A percentile compares a stretch with the other conserved stretches of the same genome.
Evolutionary conservation across 2,113 vertebrate genomes (phyloP).

Genomic region (Triplophysa rosa): DNA sequence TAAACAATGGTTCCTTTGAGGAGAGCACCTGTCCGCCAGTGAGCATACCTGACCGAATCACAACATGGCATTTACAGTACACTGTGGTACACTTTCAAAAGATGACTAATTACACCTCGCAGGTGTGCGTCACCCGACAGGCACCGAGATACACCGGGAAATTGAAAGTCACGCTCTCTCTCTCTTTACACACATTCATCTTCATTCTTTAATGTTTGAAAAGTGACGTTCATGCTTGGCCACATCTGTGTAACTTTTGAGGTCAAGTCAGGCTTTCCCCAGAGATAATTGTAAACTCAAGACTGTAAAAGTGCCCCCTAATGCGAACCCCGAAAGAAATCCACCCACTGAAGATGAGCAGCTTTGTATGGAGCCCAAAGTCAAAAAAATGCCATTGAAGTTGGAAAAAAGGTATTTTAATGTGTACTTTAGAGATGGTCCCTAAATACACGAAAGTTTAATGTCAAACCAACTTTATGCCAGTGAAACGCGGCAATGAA

Average conservation of each 20-base stretch:
- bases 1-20: constrained; percentile 44
- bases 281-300: constrained; percentile 65
- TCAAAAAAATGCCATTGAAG: too few species aligned
- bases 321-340: constrained; percentile 57
- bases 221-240: constrained; percentile 46
- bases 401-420: too few species aligned
- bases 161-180: constrained; percentile 6
- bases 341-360: constrained; percentile 69
- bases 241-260: constrained; percentile 51
- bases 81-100: constrained; percentile 50
- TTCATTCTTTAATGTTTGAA: constrained; percentile 56
- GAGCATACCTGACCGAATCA: constrained; percentile 51
- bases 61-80: constrained; percentile 41
- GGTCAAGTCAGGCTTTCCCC: constrained; percentile 58
- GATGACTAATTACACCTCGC: constrained; percentile 55
- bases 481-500: too few species aligned
- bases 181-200: constrained; percentile 46
- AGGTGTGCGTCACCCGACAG: constrained; percentile 49
- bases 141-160: constrained; percentile 47
- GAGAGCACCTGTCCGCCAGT: constrained; percentile 60
- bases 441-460: too few species aligned
- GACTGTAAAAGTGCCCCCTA: constrained; percentile 56
- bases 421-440: too few species aligned
- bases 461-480: too few species aligned
- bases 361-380: too few species aligned